Conservation (phyloP, 2,797 vertebrate species). For the Coranthus polyacanthus region DNA sequence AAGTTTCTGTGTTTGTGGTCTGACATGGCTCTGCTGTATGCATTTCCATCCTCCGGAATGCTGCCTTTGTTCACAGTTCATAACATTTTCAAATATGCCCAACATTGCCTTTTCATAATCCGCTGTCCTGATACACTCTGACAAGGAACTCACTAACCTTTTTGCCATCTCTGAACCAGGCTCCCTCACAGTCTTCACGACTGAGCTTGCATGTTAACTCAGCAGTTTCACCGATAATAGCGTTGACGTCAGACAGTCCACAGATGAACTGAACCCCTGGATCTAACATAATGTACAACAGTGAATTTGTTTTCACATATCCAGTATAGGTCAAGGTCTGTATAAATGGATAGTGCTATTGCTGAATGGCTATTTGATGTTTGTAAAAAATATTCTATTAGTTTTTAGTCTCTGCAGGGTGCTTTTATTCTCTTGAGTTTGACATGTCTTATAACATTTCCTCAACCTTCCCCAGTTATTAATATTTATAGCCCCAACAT, state of each 20-base stretch:
- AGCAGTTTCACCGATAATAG: slow-evolving; percentile 78
- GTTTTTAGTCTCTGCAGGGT: neutral
- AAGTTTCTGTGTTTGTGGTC: too few species aligned
- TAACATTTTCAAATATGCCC: too few species aligned
- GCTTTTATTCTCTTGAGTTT: neutral
- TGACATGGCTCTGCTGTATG: too few species aligned
- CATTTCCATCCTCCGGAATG: too few species aligned
- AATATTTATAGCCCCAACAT: neutral
- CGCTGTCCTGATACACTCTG: neutral
- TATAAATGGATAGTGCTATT: neutral
- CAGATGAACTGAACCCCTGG: slow-evolving; percentile 83
- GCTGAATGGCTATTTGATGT: too few species aligned
- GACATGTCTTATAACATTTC: neutral
- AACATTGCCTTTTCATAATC: neutral
- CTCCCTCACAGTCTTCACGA: slow-evolving; percentile 82
- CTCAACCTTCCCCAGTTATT: neutral
- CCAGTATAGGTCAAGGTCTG: too few species aligned
- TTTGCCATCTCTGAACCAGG: slow-evolving; percentile 89
- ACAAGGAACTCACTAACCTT: slow-evolving; percentile 81
- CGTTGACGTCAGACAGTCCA: slow-evolving; percentile 82
- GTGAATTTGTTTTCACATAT: neutral
- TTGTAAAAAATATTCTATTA: neutral
- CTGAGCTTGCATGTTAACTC: slow-evolving; percentile 87
- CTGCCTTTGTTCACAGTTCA: too few species aligned
- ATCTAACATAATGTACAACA: slow-evolving; percentile 72